A percentile compares a stretch with the other conserved stretches of the same genome.
These are phyloP conservation scores for Syngnathus scovelli DNA, from an alignment of 2,113 vertebrate genomes.

Conservation along the genomic window DNA sequence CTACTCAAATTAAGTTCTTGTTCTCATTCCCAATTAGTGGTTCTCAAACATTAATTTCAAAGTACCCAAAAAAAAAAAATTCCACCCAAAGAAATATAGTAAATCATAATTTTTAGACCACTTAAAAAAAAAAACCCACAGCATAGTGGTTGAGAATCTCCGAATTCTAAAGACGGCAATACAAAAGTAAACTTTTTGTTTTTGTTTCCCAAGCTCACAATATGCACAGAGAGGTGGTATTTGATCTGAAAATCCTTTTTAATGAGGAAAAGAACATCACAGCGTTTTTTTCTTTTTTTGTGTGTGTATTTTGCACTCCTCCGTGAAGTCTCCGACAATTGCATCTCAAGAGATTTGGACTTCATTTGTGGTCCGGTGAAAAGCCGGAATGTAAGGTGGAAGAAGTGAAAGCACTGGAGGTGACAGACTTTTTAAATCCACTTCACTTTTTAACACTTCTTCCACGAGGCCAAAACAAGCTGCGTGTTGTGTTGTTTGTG, in stretches of 20 bases:
- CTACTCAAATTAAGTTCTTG: no score
- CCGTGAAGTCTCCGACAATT: constrained; percentile 51
- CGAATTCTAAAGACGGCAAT: background rate
- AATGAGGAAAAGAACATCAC: constrained; percentile 32
- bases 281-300: constrained; percentile 12
- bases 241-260: constrained; percentile 33
- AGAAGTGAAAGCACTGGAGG: constrained; percentile 28
- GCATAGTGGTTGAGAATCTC: background rate
- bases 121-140: no score
- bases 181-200: background rate
- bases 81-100: no score
- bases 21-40: no score
- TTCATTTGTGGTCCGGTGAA: constrained; percentile 51
- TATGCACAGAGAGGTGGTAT: constrained; percentile 13
- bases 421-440: constrained; percentile 18
- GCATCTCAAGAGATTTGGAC: constrained; percentile 48
- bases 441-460: constrained; percentile 13
- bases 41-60: no score
- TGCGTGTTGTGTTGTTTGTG: background rate
- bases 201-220: background rate
- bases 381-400: constrained; percentile 33
- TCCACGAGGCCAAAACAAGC: constrained; percentile 24
- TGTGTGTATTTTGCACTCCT: constrained; percentile 24
- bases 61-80: no score
- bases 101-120: no score